Base-by-base conservation (phyloP, 2,797 vertebrate species). In the Trematomus bernacchii region DNA sequence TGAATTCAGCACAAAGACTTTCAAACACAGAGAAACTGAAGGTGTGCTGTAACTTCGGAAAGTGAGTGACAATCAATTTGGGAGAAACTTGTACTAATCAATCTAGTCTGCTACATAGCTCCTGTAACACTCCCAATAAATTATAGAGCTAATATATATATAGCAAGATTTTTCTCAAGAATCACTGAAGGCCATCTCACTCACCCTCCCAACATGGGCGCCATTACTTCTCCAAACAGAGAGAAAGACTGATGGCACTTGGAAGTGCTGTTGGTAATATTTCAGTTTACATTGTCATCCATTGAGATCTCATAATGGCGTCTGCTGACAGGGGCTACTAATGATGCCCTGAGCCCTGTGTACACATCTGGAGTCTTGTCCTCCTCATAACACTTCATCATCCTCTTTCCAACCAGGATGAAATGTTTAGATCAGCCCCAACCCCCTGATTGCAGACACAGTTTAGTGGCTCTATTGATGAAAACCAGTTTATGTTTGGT, bases 221-320 rank as follows among this genome's bases (percentile, higher is more conserved):
- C 69, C 65, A 90, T 93, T 91, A 89, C 85, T 44, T 58, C 85
- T 89, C 75, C 88, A 94, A 94, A 95, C 93, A 93, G 8, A 90
- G 58, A 60, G 69, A 75, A 84, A 90, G 87, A 92, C 76, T 66
- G 80, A 94, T 91, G 89, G 76, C 27, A 73, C 68, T 82, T 84
- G 54, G 82, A 85, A 84, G 77, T 84, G 80, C 81, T 76, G 77
- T 85, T 84, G 83, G 60, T 80, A 87, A 90, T 85, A 82, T 80
- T 83, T 92, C 85, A 87, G 92, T 93, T 92, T 91, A 91, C 75
- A 83, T 87, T 86, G 83, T 84, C 90, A 91, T 94, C 93, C 74
- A 82, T 86, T 74, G 74, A 64, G 67, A 72, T 86, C 68, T 83
- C 85, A 82, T 80, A 80, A 87, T 80, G 82, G 83, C 43, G 53